Base-by-base conservation (phyloP, 2,797 vertebrate genomes). In the Coendou prehensilis region DNA sequence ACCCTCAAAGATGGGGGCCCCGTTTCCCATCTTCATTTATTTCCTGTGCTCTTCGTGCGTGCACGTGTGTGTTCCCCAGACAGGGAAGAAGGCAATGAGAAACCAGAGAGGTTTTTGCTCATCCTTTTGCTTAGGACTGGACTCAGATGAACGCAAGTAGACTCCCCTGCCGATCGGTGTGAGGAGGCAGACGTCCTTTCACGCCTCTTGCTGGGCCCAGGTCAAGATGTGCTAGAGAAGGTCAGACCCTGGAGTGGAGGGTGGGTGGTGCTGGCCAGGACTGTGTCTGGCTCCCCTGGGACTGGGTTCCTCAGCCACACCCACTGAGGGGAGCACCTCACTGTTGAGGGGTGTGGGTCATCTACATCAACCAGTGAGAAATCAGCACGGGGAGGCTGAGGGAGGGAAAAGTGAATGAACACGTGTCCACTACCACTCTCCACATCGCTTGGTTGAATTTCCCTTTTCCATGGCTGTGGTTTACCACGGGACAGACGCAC, bases 21-120 rank as follows among this genome's bases (percentile, higher is more conserved):
- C 8, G 82, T 96, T 95, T 56, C 64, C 88, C 33, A 91, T 67
- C 85, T 96, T 92, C 20, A 15, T 75, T 97, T 83, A 23, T 78
- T 71, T 41, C 63, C 73, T 5, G 37, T 9, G 10, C 6, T 76
- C 5, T 50, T 11, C n/a, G 18, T n/a, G 45, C 56, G 28, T 6
- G 67, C 61, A 6, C 22, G 37, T 41, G 69, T 75, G 37, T 17
- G 2, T 28, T 23, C 33, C 28, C 47, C 83, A 50, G 52, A 91
- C 2, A 50, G 75, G 28, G 67, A 83, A 87, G 73, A n/a, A 64
- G 75, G 0, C 6, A 23, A 37, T 15, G 89, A 10, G 86, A 54
- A 67, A 52, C 15, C 59, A 13, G 5, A 87, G 61, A 89, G 23
- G 5, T n/a, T 2, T 2, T 6, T 9, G 67, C 33, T 37, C 18